A percentile compares a stretch with the other conserved stretches of the same genome.
phyloP scores from a whole-genome alignment of 1,140 invertebrate genomes.

The Parapsyche elsis region DNA sequence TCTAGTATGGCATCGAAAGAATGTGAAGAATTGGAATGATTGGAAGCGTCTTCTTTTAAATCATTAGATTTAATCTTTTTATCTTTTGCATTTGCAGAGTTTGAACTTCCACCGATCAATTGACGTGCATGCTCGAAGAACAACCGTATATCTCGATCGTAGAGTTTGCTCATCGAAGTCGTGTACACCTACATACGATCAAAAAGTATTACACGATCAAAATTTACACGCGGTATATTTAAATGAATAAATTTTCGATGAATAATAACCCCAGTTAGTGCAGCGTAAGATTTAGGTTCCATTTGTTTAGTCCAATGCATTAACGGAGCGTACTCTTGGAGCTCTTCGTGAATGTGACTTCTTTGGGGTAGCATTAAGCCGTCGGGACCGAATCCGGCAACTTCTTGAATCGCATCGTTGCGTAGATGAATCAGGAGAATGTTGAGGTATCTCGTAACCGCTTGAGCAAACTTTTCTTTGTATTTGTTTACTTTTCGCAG shows the following conservation, averaged over 20 bases:
- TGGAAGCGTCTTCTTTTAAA: conserved; percentile 51
- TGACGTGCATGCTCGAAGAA: conserved; percentile 82
- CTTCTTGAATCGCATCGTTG: conserved; percentile 61
- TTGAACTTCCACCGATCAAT: conserved; percentile 57
- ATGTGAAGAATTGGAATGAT: conserved; percentile 55
- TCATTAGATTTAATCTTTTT: conserved; percentile 50
- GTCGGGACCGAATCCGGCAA: conserved; percentile 59
- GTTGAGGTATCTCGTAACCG: conserved; percentile 87
- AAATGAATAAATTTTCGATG: neutral
- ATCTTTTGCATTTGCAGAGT: conserved; percentile 42
- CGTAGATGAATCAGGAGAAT: conserved; percentile 93
- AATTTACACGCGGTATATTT: neutral
- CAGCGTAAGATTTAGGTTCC: conserved; percentile 83
- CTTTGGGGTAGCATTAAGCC: conserved; percentile 80
- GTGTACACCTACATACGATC: conserved; percentile 73
- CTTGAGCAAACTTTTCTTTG: conserved; percentile 85
- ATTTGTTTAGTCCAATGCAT: conserved; percentile 92
- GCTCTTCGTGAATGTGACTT: conserved; percentile 81
- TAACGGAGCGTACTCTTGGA: conserved; percentile 86
- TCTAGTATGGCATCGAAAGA: conserved; percentile 63
- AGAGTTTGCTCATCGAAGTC: conserved; percentile 81
- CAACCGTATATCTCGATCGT: conserved; percentile 83
- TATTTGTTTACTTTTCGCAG: conserved; percentile 86
- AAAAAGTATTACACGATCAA: no score
- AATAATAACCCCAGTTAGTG: conserved; percentile 70